phyloP scores from a whole-genome alignment of 2,113 vertebrate genomes.

The Phylloscopus whistleri region DNA sequence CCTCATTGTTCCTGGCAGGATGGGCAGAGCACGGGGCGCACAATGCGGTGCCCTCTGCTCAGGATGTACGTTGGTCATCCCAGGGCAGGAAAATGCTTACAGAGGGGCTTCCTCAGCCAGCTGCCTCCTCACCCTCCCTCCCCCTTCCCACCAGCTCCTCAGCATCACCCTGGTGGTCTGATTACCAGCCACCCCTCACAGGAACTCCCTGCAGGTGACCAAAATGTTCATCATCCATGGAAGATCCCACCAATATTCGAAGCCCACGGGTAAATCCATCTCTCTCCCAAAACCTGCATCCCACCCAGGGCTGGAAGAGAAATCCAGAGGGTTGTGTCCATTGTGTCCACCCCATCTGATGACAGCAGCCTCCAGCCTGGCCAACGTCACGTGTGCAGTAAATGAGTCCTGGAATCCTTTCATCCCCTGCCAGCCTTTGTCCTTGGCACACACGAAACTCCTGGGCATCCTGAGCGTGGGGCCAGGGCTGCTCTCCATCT shows the following conservation, averaged over 20 bases:
- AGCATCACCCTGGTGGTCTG: background rate
- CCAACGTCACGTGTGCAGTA: background rate
- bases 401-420: constrained; percentile 43
- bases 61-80: constrained; percentile 64
- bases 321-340: background rate
- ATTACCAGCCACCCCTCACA: background rate
- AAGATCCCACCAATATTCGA: rapidly evolving
- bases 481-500: background rate
- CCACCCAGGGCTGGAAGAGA: background rate
- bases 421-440: constrained; percentile 58
- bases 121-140: background rate
- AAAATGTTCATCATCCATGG: rapidly evolving
- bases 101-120: constrained; percentile 41
- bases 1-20: constrained; percentile 66
- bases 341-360: background rate
- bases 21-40: constrained; percentile 50
- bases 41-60: constrained; percentile 49
- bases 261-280: background rate
- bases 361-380: background rate
- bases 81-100: constrained; percentile 59
- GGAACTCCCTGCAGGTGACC: background rate
- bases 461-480: constrained; percentile 44
- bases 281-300: background rate
- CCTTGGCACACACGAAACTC: background rate
- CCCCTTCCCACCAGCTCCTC: background rate